Evolutionary conservation across 37 sponge, comb jelly and placozoan species (phyloP), one percentile per base, ranked within the genome.

Genomic region (Crambe crambe): DNA sequence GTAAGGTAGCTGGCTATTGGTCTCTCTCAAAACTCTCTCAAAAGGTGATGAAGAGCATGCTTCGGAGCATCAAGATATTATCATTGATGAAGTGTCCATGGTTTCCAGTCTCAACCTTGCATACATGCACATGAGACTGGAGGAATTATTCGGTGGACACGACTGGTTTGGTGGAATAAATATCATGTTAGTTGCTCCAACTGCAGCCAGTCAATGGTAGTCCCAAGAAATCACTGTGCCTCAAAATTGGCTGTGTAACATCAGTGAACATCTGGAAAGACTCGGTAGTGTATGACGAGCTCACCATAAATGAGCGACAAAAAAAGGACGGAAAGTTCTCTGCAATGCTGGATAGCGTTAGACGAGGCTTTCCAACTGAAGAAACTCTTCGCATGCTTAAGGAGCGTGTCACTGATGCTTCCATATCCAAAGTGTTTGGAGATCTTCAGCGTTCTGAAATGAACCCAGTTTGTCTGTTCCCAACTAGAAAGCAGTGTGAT

Each of bases 251-350:
- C 22, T 76, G 76, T 29, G 56, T 69, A 37, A 76, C 77, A 27
- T 69, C 88, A 3, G 47, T 81, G 26, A 87, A 87, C 82, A 82
- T 76, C 30, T 87, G 88, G 83, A 81, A 76, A 42, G 78, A 27
- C n/a, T n/a, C n/a, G n/a, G n/a, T n/a, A n/a, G n/a, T n/a, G n/a
- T n/a, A n/a, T n/a, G n/a, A n/a, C n/a, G 87, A 86, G 58, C 64
- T 86, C 56, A 79, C 74, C 42, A 80, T 85, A 27, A 92, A 92
- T 85, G 85, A 85, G 74, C 77, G 89, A 38, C 89, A 92, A 42
- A 79, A 76, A 41, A 59, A 43, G 29, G 88, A 84, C 70, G 37
- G 8, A 8, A 20, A 22, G 62, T 89, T 74, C 67, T 29, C 37
- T 12, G 18, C 42, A n/a, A 61, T 88, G 73, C 51, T 88, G 29